Conservation (phyloP, 2,888 invertebrate species). For the Apamea anceps region DNA sequence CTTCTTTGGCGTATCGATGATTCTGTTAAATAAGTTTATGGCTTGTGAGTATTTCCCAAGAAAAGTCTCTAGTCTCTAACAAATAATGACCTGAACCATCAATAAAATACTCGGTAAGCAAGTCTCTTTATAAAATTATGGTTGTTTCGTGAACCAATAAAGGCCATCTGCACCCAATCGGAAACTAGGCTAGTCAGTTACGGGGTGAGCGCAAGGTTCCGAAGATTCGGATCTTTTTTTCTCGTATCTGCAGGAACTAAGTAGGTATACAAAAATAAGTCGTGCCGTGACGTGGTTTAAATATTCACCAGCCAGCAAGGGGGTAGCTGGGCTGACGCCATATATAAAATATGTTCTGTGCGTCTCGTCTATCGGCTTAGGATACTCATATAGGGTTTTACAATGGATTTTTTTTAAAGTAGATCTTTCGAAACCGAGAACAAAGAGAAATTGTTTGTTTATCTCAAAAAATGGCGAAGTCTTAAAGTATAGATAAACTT, state of each 20-base stretch:
- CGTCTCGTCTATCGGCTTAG: background rate
- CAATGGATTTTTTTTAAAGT: background rate
- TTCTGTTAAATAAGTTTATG: background rate
- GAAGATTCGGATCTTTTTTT: background rate
- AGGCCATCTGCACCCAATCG: background rate
- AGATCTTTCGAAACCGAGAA: background rate
- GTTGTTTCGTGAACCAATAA: background rate
- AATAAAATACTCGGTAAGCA: background rate
- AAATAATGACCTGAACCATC: background rate
- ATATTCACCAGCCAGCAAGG: background rate
- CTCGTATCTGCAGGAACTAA: background rate
- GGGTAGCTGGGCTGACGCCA: background rate
- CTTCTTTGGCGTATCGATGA: background rate
- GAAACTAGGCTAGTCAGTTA: slow-evolving; percentile 2
- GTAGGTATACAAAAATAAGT: background rate
- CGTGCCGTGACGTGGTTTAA: background rate
- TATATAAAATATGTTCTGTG: too few species aligned
- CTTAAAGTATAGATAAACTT: too few species aligned
- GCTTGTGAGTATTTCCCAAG: background rate
- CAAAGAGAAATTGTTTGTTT: background rate
- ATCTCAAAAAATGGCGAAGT: background rate
- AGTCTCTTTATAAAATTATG: background rate
- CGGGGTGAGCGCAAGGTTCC: background rate
- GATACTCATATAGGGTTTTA: background rate
- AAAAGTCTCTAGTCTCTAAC: background rate